These are phyloP conservation scores for Parnassius apollo DNA, from an alignment of 2,888 invertebrate genomes.

Conservation along the genomic window DNA sequence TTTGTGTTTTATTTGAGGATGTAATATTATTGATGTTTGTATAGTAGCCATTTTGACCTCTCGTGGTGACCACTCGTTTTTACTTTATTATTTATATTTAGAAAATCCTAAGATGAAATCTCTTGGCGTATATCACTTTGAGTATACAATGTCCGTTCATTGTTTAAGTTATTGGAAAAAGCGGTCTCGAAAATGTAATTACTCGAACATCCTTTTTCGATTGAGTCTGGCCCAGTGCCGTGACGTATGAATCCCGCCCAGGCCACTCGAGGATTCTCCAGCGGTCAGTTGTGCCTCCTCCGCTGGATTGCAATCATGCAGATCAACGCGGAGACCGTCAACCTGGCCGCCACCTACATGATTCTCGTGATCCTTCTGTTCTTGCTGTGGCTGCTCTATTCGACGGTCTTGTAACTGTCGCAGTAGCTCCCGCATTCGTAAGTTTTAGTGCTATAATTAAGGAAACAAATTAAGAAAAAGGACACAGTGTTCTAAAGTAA, in stretches of 20 bases:
- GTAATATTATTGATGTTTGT: no score
- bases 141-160: no score
- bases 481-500: no score
- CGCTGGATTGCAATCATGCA: constrained; percentile 63
- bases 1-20: no score
- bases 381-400: constrained; percentile 85
- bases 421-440: constrained; percentile 24
- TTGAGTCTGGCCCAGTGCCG: constrained; percentile 58
- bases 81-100: no score
- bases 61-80: no score
- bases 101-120: no score
- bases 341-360: constrained; percentile 86
- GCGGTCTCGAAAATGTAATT: background rate
- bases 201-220: constrained; percentile 36
- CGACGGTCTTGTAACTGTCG: constrained; percentile 70
- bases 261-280: constrained; percentile 43
- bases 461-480: no score
- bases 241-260: constrained; percentile 47
- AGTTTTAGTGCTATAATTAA: constrained; percentile 25
- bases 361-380: constrained; percentile 84
- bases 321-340: constrained; percentile 83
- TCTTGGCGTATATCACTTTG: no score
- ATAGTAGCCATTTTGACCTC: no score
- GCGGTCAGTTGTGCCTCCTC: constrained; percentile 51
- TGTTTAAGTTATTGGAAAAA: no score